Conservation (phyloP, 2,888 invertebrate genomes). For the Torymus texanus region DNA sequence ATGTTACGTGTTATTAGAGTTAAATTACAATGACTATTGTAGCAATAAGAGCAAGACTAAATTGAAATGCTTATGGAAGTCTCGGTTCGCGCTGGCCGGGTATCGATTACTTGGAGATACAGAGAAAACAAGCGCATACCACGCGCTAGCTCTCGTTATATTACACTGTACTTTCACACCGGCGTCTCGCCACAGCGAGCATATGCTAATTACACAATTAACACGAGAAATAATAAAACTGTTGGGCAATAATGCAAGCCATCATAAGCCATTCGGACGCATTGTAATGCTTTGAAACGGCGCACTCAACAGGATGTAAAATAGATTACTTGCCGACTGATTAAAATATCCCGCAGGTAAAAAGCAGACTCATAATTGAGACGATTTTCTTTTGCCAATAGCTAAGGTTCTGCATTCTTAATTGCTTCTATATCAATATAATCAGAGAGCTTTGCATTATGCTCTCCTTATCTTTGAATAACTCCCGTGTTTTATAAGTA, state of each 20-base stretch:
- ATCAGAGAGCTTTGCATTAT: neutral
- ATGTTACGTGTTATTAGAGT: conserved; percentile 54
- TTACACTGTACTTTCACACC: conserved; percentile 25
- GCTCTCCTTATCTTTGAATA: neutral
- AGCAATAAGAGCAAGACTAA: conserved; percentile 50
- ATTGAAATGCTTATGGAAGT: conserved; percentile 51
- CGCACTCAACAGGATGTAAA: conserved; percentile 44
- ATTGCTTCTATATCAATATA: conserved; percentile 21
- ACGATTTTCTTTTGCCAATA: conserved; percentile 11
- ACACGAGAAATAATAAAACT: conserved; percentile 52
- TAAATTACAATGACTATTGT: conserved; percentile 57
- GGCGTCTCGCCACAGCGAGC: neutral
- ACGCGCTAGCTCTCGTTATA: conserved; percentile 9
- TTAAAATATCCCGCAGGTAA: conserved; percentile 25
- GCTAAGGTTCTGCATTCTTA: conserved; percentile 13
- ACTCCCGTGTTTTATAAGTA: neutral
- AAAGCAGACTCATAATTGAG: conserved; percentile 32
- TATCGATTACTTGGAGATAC: conserved; percentile 53
- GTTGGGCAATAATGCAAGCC: conserved; percentile 33
- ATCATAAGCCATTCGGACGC: conserved; percentile 17
- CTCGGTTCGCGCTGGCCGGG: conserved; percentile 18
- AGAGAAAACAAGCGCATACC: conserved; percentile 42
- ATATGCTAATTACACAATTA: conserved; percentile 56
- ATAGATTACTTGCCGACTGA: conserved; percentile 39
- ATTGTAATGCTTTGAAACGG: neutral